phyloP scores from a whole-genome alignment of 2,797 vertebrate genomes.

The Sebastes vulpes region DNA sequence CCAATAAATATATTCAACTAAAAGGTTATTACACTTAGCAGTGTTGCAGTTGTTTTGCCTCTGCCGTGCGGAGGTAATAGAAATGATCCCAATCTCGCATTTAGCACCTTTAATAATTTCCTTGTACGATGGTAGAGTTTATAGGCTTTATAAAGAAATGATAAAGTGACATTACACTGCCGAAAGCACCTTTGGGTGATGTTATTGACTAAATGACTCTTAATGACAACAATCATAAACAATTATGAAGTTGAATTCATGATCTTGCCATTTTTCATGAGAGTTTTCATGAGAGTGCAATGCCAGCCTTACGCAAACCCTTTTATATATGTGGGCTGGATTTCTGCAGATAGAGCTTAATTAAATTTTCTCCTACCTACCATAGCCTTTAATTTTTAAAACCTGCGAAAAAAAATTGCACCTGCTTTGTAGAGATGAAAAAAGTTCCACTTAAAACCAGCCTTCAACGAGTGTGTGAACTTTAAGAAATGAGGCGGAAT shows the following conservation, averaged over 20 bases:
- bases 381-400: constrained; percentile 50
- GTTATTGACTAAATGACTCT: not conserved
- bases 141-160: not conserved
- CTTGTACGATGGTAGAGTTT: not conserved
- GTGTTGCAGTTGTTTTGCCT: too few relatives aligned
- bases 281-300: constrained; percentile 9
- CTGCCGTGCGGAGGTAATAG: too few relatives aligned
- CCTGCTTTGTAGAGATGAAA: constrained; percentile 5
- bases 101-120: not conserved
- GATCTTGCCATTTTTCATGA: constrained; percentile 7
- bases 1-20: not conserved
- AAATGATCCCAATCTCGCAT: not conserved
- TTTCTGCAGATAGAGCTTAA: constrained; percentile 59
- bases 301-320: constrained; percentile 16
- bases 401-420: constrained; percentile 5
- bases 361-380: constrained; percentile 62
- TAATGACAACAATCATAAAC: not conserved
- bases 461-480: constrained; percentile 15
- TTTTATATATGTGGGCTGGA: constrained; percentile 61
- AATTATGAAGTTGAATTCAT: constrained; percentile 3
- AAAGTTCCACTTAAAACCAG: not conserved
- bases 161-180: not conserved
- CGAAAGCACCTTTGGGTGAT: not conserved
- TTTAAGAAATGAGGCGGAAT: constrained; percentile 14
- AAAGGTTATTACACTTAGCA: not conserved